Conservation (phyloP, 2,888 invertebrate genomes). For the Sminthurinus aureus region DNA sequence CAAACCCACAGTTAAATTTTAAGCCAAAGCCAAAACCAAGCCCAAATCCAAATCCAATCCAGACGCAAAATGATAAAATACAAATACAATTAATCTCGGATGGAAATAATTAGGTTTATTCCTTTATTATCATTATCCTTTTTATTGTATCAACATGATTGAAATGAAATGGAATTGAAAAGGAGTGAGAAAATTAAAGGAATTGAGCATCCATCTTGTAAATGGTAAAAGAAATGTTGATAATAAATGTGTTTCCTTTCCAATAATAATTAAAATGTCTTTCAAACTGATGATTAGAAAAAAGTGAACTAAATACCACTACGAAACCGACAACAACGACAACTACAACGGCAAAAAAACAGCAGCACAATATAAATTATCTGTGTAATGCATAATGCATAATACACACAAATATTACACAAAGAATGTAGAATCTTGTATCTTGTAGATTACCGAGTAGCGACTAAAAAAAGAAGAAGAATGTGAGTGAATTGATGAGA, state of each 20-base stretch:
- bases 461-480: background rate
- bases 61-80: no score
- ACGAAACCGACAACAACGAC: background rate
- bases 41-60: no score
- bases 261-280: constrained; percentile 1
- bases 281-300: background rate
- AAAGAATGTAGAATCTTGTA: no score
- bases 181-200: background rate
- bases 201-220: no score
- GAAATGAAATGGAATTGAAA: background rate
- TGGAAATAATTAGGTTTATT: background rate
- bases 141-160: background rate
- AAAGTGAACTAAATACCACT: background rate
- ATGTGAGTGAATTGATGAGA: background rate
- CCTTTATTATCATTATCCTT: background rate
- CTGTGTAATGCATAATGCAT: no score
- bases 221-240: background rate
- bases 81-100: background rate
- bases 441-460: background rate
- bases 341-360: background rate
- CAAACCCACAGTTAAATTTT: no score
- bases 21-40: no score
- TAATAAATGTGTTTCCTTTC: constrained; percentile 1
- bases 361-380: background rate
- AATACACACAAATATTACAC: no score